Evolutionary conservation across 2,888 invertebrate genomes (phyloP), one percentile per base, ranked within the genome.

Genomic region (Pantelozetes paolii): DNA sequence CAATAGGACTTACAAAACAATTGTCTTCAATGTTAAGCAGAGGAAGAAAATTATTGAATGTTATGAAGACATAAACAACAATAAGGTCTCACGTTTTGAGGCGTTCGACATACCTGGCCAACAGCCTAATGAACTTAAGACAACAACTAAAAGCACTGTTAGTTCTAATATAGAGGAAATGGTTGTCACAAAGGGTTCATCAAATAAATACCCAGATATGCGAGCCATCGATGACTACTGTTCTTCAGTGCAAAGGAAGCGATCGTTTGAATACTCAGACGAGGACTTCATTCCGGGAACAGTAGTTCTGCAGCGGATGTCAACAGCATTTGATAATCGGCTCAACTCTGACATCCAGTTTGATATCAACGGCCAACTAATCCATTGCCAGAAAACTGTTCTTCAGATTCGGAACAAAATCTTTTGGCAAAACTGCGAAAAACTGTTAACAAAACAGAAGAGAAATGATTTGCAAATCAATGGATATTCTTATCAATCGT

Each of bases 321-420:
- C 8, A 2, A 8, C n/a, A 8, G 3, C 26, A 28, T 26, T 28
- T 18, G 23, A 28, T 30, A 26, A 57, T 28, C 28, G 15, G 13
- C 20, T 28, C 13, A 57, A 20, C 2, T 57, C 13, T 57, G 57
- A 57, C 11, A 13, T 57, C 1, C 1, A 23, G 57, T 2, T 57
- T 18, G 13, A 2, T 6, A 3, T 23, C 28, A 28, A 28, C 2
- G 57, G 28, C 5, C 1, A 57, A 2, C 9, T 18, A 5, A 57
- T 57, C 13, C 18, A 57, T 57, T 57, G 57, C 18, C 57, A 57
- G 28, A 57, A 57, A 57, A 57, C 57, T 1, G 28, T 57, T 28
- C 2, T 57, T 57, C 28, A 26, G 57, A 57, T 57, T 18, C 8
- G 57, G 28, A 57, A 57, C 28, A 18, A 28, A 3, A 26, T 1